phyloP scores from a whole-genome alignment of 2,888 invertebrate genomes.

The Opisthograptis luteolata region DNA sequence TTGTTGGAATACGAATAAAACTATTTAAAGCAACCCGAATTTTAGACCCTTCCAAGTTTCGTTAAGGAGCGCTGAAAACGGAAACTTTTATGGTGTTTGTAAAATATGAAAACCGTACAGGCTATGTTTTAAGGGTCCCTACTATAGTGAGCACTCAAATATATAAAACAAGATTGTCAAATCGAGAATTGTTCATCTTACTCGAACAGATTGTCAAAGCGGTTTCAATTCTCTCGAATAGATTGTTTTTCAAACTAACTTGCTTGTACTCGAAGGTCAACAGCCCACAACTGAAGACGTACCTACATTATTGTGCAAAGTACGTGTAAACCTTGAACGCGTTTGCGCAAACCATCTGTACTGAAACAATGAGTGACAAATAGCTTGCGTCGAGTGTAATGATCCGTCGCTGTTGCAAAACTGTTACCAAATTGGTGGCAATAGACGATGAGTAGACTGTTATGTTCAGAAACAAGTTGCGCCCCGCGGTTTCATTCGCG shows the following conservation, averaged over 20 bases:
- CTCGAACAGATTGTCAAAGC: background rate
- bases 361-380: conserved; percentile 3
- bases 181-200: no score
- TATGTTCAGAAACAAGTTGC: no score
- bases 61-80: no score
- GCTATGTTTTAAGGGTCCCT: no score
- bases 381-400: conserved; percentile 26
- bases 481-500: no score
- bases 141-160: no score
- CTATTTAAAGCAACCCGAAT: no score
- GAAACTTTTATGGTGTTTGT: no score
- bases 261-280: conserved; percentile 2
- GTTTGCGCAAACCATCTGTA: conserved; percentile 20
- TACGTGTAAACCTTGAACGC: conserved; percentile 7
- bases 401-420: conserved; percentile 46
- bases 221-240: conserved; percentile 2
- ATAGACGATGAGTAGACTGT: conserved; percentile 26
- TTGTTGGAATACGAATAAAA: no score
- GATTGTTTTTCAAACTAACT: conserved; percentile 1
- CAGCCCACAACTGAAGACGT: background rate
- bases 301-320: conserved; percentile 9
- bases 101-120: no score
- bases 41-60: no score
- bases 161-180: no score
- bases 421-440: conserved; percentile 36